A percentile compares a stretch with the other conserved stretches of the same genome.
phyloP scores from a whole-genome alignment of 2,888 invertebrate genomes.

The Rotaria macrura region DNA sequence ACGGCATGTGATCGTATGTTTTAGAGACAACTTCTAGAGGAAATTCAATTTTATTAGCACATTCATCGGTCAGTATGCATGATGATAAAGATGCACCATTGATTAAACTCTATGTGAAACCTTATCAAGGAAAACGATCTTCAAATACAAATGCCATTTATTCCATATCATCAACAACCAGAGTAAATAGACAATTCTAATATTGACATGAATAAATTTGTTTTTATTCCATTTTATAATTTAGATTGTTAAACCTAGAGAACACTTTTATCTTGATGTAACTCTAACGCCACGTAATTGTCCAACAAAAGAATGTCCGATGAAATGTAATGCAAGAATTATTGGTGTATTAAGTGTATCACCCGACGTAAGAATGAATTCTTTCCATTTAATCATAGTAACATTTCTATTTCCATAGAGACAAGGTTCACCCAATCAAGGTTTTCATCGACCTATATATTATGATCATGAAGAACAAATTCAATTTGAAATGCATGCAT shows the following conservation, averaged over 20 bases:
- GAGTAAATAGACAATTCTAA: not conserved
- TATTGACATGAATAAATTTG: not conserved
- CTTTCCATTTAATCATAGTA: not conserved
- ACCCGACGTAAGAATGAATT: not conserved
- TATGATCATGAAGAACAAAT: constrained; percentile 15
- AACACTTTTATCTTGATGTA: not conserved
- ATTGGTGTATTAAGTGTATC: not conserved
- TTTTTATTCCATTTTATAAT: not conserved
- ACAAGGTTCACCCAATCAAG: not conserved
- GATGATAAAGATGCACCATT: not conserved
- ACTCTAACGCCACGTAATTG: not conserved
- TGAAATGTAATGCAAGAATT: not conserved
- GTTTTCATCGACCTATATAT: not conserved
- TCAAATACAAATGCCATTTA: not conserved
- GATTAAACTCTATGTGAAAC: not conserved
- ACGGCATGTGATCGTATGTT: too few species aligned
- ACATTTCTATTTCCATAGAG: not conserved
- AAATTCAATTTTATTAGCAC: not conserved
- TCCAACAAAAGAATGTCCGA: not conserved
- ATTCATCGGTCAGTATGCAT: not conserved
- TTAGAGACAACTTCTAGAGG: not conserved
- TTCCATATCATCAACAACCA: not conserved
- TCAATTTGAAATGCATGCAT: not conserved
- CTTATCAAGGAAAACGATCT: not conserved
- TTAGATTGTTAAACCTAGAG: not conserved